Base-by-base conservation (phyloP, 2,797 vertebrate species). In the Sparus aurata region DNA sequence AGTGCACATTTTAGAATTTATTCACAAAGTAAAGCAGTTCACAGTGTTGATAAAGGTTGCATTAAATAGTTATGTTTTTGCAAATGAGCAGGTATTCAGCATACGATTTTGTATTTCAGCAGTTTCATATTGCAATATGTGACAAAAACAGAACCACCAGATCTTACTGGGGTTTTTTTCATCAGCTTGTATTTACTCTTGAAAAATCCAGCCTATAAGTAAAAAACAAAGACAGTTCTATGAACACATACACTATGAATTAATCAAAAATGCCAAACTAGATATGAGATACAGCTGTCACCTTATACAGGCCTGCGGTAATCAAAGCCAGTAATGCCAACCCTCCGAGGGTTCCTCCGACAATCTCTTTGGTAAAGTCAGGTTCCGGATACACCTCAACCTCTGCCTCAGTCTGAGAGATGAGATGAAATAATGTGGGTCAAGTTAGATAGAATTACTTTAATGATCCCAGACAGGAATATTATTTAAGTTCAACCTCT, bases 201-300 rank as follows among this genome's bases (percentile, higher is more conserved):
- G 92, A 98, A 98, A 90, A 97, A 97, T 67, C 96, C 96, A 46
- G 95, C 89, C 97, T 97, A 47, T 50, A 10, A 77, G 23, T 2
- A 64, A 0, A 73, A 77, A 75, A 80, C 23, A 79, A 58, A 47
- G 2, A n/a, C 30, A 30, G 2, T 41, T 20, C 27, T 17, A 8
- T 4, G 1, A 52, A 73, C 52, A 67, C 7, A 15, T 41, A 9
- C 15, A 68, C n/a, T 1, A 63, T 18, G 17, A 69, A 67, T n/a
- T 5, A 7, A 67, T 23, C 3, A 46, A 38, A 53, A 74, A 6
- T 43, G 7, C 1, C 12, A 67, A 73, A 64, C 1, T 2, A 47
- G 16, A 55, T 45, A 3, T 52, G 4, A 34, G 3, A 63, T n/a
- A 65, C 9, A 52, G 54, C 16, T 55, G n/a, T 15, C 0, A 97